Conservation (phyloP, 2,888 invertebrate species). For the Pteria penguin region DNA sequence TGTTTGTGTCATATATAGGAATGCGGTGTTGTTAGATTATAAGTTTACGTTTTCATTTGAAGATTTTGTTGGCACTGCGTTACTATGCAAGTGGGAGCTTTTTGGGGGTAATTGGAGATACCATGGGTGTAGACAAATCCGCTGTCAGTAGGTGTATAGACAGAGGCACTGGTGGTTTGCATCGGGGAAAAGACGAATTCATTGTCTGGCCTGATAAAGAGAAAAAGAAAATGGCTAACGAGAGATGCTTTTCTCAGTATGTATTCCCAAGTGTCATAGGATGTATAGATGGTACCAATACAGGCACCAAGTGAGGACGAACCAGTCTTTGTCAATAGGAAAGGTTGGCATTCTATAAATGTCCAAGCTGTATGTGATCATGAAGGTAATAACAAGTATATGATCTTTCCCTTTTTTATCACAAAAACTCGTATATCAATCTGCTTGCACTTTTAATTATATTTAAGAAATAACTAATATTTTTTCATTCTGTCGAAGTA, state of each 20-base stretch:
- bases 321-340: too few relatives aligned
- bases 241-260: not conserved
- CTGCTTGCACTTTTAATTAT: too few relatives aligned
- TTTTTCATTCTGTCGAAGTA: too few relatives aligned
- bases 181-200: not conserved
- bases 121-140: conserved; percentile 1
- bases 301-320: not conserved
- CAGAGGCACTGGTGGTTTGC: not conserved
- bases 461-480: too few relatives aligned
- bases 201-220: not conserved
- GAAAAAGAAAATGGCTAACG: not conserved
- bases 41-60: too few relatives aligned
- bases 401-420: too few relatives aligned
- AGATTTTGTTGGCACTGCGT: conserved; percentile 1
- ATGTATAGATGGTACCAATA: conserved; percentile 1
- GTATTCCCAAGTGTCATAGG: too few relatives aligned
- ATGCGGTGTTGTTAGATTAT: too few relatives aligned
- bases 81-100: not conserved
- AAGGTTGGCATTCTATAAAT: too few relatives aligned
- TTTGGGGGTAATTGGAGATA: not conserved
- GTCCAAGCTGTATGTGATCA: conserved; percentile 8
- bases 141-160: not conserved
- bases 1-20: too few relatives aligned
- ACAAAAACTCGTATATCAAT: too few relatives aligned
- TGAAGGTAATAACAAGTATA: too few relatives aligned